Percentiles rank a stretch among this genome's conserved stretches.
Evolutionary conservation across 1,140 invertebrate species (phyloP).

Genomic region (Musca vetustissima): DNA sequence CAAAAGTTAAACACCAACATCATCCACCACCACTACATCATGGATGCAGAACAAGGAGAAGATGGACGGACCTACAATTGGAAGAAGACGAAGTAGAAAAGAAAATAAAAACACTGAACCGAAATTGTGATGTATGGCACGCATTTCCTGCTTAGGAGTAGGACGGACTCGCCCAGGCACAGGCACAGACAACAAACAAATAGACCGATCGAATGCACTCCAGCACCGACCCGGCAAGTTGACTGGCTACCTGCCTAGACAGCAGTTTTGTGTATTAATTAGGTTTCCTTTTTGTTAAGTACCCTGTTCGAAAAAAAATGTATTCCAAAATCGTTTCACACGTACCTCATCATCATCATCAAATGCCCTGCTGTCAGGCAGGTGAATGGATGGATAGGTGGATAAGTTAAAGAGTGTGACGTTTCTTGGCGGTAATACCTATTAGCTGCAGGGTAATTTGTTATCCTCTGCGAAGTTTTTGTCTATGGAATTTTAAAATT

Average conservation of each 20-base stretch:
- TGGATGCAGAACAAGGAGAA: background rate
- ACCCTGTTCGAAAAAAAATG: too few species aligned
- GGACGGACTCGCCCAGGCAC: background rate
- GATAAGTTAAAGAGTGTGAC: background rate
- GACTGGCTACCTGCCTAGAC: too few species aligned
- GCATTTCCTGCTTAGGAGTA: slow-evolving; percentile 20
- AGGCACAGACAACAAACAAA: background rate
- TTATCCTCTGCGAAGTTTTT: background rate
- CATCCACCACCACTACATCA: too few species aligned
- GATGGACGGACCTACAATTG: background rate
- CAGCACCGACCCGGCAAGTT: too few species aligned
- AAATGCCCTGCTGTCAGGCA: background rate
- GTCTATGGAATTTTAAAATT: background rate
- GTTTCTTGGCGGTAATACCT: background rate
- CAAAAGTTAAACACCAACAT: too few species aligned
- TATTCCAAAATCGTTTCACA: too few species aligned
- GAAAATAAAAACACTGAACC: background rate
- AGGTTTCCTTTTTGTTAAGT: background rate
- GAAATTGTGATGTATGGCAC: slow-evolving; percentile 15
- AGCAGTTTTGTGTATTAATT: slow-evolving; percentile 5
- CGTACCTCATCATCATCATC: too few species aligned
- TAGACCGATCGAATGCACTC: background rate
- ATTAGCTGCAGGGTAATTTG: background rate
- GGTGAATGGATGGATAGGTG: too few species aligned
- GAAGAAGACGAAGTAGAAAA: background rate